phyloP scores from a whole-genome alignment of 2,113 vertebrate genomes.

The Hypomesus transpacificus region DNA sequence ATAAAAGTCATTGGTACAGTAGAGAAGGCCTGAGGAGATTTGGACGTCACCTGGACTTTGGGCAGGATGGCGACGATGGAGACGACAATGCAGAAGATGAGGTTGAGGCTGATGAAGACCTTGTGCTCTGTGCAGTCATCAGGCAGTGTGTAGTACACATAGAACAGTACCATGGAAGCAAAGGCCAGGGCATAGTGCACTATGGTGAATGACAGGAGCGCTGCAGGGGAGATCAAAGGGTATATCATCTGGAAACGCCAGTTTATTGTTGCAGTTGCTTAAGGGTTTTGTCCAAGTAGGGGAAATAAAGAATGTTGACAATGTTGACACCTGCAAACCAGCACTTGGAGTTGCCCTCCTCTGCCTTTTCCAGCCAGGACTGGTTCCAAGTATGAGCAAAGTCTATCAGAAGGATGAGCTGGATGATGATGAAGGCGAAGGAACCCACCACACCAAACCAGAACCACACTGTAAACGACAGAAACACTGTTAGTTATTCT shows the following conservation, averaged over 20 bases:
- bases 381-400: slow-evolving; percentile 90
- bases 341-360: slow-evolving; percentile 71
- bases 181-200: slow-evolving; percentile 71
- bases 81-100: slow-evolving; percentile 79
- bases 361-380: slow-evolving; percentile 77
- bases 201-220: slow-evolving; percentile 77
- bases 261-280: background rate
- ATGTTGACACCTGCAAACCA: slow-evolving; percentile 78
- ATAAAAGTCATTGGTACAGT: background rate
- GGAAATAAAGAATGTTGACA: background rate
- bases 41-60: slow-evolving; percentile 82
- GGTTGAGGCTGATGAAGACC: slow-evolving; percentile 86
- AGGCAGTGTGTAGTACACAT: slow-evolving; percentile 79
- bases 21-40: background rate
- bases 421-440: slow-evolving; percentile 88
- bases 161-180: slow-evolving; percentile 71
- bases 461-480: slow-evolving; percentile 81
- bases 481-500: background rate
- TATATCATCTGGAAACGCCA: background rate
- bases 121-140: slow-evolving; percentile 81
- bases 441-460: slow-evolving; percentile 86
- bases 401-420: slow-evolving; percentile 87
- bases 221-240: slow-evolving; percentile 44
- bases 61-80: slow-evolving; percentile 82
- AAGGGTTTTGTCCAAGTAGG: background rate